A percentile compares a stretch with the other conserved stretches of the same genome.
Conservation (phyloP, 2,113 vertebrate genomes). For the Aix galericulata region DNA sequence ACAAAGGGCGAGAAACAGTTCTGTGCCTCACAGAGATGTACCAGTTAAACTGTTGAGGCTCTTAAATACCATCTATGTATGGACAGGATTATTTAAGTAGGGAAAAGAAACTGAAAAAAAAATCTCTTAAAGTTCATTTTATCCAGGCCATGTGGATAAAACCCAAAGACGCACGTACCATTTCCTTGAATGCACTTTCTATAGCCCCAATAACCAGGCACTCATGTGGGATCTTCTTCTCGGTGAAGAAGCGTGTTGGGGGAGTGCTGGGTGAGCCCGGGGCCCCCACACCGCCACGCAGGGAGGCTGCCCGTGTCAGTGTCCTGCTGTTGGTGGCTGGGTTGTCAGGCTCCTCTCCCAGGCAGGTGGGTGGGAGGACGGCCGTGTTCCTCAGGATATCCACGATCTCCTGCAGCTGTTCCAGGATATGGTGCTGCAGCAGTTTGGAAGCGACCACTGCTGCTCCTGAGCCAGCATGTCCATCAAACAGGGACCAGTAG, state of each 20-base stretch:
- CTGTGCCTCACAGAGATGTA: neutral
- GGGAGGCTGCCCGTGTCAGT: slow-evolving; percentile 88
- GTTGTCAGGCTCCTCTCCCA: slow-evolving; percentile 88
- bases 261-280: slow-evolving; percentile 89
- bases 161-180: slow-evolving; percentile 80
- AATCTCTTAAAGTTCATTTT: neutral
- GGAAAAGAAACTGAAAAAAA: neutral
- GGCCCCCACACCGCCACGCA: slow-evolving; percentile 87
- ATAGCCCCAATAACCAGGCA: slow-evolving; percentile 94
- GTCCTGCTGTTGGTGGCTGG: slow-evolving; percentile 76
- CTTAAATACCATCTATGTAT: neutral
- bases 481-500: slow-evolving; percentile 97
- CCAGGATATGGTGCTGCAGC: slow-evolving; percentile 89
- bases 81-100: neutral
- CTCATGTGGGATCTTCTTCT: slow-evolving; percentile 96
- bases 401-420: slow-evolving; percentile 91
- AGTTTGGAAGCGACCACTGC: slow-evolving; percentile 90
- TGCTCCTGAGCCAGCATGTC: slow-evolving; percentile 92
- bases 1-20: neutral
- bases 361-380: slow-evolving; percentile 84
- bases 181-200: slow-evolving; percentile 96
- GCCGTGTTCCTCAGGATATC: slow-evolving; percentile 87
- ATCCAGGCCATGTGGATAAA: neutral
- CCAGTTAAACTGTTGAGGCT: neutral
- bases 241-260: slow-evolving; percentile 91